A percentile compares a stretch with the other conserved stretches of the same genome.
These are phyloP conservation scores for Halcyon smyrnensis DNA, from an alignment of 2,797 vertebrate species.

Conservation along the genomic window DNA sequence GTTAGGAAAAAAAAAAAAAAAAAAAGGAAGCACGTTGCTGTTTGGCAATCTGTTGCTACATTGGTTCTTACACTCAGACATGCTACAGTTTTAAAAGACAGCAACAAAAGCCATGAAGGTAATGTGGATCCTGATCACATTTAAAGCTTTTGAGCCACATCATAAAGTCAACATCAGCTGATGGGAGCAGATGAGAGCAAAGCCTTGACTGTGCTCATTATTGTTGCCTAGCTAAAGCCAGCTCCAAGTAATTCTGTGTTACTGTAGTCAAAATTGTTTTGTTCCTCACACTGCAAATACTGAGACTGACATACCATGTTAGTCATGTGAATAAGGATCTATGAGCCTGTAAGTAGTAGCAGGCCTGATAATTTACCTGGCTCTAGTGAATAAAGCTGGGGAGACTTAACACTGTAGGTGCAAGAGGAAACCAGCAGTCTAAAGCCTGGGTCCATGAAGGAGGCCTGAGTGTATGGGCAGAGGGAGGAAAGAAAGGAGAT, in stretches of 20 bases:
- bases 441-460: neutral
- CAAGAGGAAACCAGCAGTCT: neutral
- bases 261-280: neutral
- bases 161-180: neutral
- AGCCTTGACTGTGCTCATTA: neutral
- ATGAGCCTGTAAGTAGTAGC: fast-evolving
- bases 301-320: neutral
- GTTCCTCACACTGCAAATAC: neutral
- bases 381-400: neutral
- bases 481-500: neutral
- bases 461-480: neutral
- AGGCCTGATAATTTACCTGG: neutral
- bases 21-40: neutral
- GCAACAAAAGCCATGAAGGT: neutral
- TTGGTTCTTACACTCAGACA: neutral
- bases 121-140: neutral
- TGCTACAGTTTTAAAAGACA: conserved; percentile 15
- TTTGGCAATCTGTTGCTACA: conserved; percentile 18
- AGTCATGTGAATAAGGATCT: neutral
- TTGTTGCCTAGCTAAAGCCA: neutral
- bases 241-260: neutral
- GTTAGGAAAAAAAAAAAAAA: neutral
- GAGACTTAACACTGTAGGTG: neutral
- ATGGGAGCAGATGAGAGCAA: neutral
- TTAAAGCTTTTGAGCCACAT: neutral